Conservation (phyloP, 2,888 invertebrate genomes). For the Apamea sordens region DNA sequence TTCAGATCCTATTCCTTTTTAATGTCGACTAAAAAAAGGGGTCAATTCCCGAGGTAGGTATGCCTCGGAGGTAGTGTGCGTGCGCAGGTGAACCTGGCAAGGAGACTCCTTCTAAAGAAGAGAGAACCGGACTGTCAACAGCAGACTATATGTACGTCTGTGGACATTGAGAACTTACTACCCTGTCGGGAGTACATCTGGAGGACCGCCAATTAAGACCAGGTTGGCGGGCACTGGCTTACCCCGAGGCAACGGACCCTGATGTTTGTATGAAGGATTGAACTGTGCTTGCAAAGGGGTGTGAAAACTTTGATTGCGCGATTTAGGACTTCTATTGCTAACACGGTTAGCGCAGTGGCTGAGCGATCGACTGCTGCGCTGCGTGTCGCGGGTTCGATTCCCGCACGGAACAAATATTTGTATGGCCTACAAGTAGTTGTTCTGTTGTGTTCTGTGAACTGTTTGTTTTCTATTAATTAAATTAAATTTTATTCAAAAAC, state of each 20-base stretch:
- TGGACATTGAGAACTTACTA: not conserved
- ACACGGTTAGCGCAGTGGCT: too few species aligned
- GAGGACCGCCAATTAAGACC: constrained; percentile 51
- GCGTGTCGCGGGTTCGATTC: too few species aligned
- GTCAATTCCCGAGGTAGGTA: not conserved
- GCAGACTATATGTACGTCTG: not conserved
- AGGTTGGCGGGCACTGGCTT: constrained; percentile 40
- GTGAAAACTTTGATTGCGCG: constrained; percentile 25
- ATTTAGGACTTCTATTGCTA: constrained; percentile 2
- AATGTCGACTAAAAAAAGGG: not conserved
- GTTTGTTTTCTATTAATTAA: too few species aligned
- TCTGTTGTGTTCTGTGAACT: too few species aligned
- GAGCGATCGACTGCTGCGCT: too few species aligned
- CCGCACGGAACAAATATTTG: too few species aligned
- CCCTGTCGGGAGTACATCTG: not conserved
- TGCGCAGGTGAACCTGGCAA: not conserved
- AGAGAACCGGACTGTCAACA: not conserved
- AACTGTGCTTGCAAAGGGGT: not conserved
- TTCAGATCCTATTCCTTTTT: not conserved
- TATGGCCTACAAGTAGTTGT: too few species aligned
- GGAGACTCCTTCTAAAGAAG: not conserved
- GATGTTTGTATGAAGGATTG: rapidly evolving
- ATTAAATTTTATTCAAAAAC: too few species aligned
- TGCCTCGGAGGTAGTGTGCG: not conserved
- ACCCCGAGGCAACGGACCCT: constrained; percentile 41